These are phyloP conservation scores for Yponomeuta plumbellus DNA, from an alignment of 2,888 invertebrate species.

Conservation along the genomic window DNA sequence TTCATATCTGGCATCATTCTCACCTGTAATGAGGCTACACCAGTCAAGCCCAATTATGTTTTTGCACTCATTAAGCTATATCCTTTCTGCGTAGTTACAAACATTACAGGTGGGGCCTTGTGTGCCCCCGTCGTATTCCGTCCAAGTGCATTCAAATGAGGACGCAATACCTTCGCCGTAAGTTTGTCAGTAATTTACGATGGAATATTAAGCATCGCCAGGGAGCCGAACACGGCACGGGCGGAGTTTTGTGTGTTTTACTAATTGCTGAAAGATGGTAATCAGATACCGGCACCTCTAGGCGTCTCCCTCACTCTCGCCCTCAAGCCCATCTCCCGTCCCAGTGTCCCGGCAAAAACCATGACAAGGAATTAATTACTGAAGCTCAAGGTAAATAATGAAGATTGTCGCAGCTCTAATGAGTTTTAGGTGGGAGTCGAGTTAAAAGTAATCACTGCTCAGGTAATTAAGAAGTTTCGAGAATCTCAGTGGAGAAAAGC, in stretches of 20 bases:
- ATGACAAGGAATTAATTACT: conserved; percentile 77
- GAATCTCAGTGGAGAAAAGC: not conserved
- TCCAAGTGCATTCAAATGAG: conserved; percentile 61
- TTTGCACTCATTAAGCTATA: no score
- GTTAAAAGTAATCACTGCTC: conserved; percentile 59
- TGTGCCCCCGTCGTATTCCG: conserved; percentile 37
- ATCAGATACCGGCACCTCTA: conserved; percentile 62
- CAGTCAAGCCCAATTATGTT: no score
- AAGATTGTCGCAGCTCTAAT: conserved; percentile 72
- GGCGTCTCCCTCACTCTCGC: conserved; percentile 37
- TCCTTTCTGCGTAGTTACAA: no score
- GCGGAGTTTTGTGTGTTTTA: conserved; percentile 80
- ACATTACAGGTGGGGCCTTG: conserved; percentile 35
- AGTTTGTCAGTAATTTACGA: conserved; percentile 74
- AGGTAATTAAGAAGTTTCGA: conserved; percentile 66
- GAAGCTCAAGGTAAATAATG: conserved; percentile 74
- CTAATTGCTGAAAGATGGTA: conserved; percentile 79
- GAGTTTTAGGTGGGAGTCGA: conserved; percentile 60
- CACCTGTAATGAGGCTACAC: no score
- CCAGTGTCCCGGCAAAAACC: conserved; percentile 70
- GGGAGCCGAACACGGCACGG: conserved; percentile 72
- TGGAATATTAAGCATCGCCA: conserved; percentile 73
- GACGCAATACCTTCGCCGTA: conserved; percentile 55
- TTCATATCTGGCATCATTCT: no score
- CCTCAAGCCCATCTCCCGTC: conserved; percentile 32